Evolutionary conservation across 2,888 invertebrate genomes (phyloP), one percentile per base, ranked within the genome.

Genomic region (Cryptocephalus moraei): DNA sequence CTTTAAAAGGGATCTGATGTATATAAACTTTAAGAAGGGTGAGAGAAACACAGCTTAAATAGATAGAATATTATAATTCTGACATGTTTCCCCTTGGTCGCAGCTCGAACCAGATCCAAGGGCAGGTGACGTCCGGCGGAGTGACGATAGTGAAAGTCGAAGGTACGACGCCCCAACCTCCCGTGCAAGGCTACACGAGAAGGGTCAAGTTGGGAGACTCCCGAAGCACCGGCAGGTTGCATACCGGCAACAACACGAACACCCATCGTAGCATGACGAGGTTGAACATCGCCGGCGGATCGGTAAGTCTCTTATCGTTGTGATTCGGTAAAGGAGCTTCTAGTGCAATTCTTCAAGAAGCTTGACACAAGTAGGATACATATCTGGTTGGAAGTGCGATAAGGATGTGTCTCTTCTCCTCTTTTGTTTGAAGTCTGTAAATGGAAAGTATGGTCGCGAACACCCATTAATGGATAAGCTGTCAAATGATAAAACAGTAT

Each of bases 211-310:
- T 84, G 33, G 85, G 84, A 0, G 86, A 86, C 67, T 85, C 85
- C 9, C 72, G 86, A 45, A 86, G 86, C 62, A 86, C 86, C 1
- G 85, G 86, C 2, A 72, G 86, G 10, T 68, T 86, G 48, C 83
- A 84, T 59, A 80, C 84, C 8, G 78, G 82, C 11, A 12, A 12
- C 4, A 81, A 79, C 59, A 81, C 82, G 9, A 82, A 82, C 60
- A 82, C 84, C 6, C 85, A 85, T 62, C 73, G 87, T 49, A 86
- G 86, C 66, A 86, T 87, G 82, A 87, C 86, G 0, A 72, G 86
- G 39, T 75, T 89, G 12, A 86, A 86, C 67, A 80, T 84, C 47
- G 81, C 82, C 47, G 82, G 82, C 39, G 84, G 85, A 11, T 34
- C 34, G 14, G 36, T 36, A 36, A 6, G 36, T n/a, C n/a, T n/a